Base-by-base conservation (phyloP, 2,888 invertebrate species). In the Philaethria dido region DNA sequence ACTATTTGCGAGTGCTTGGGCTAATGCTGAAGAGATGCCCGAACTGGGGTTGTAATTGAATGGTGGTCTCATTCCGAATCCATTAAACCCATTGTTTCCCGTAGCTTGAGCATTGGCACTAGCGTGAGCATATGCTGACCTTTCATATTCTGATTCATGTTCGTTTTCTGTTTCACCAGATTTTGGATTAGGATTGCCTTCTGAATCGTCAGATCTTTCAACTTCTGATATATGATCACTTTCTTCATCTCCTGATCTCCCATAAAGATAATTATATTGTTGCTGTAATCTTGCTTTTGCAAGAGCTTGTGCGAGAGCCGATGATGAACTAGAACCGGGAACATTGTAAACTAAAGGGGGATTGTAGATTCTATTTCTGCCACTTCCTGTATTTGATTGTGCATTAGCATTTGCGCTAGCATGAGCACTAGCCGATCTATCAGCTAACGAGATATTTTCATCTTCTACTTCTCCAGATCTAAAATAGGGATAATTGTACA, bases 141-240 rank as follows among this genome's bases (percentile, higher is more conserved):
- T 20, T 20, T 55, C 55, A 55, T 33, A 6, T 6, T 55, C 36
- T 33, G 29, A 33, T 33, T 16, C 33, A 33, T 8, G 2, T 16
- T 16, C 29, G 16, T 20, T 20, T 13, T 22, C n/a, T 36, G 14
- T 47, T 69, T 75, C 78, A 2, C 6, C 16, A 54, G 33, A 54
- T 18, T 55, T 36, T 36, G 36, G 29, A n/a, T 25, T 16, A 1
- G 29, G n/a, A 8, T 9, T 33, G 14, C 36, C 25, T 50, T 13
- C 25, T 22, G 18, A n/a, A n/a, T n/a, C n/a, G n/a, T n/a, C 6
- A 25, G 50, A 25, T 8, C 9, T 9, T 50, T 25, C 50, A 50
- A n/a, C 25, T 6, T 48, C 48, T 25, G 50, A 50, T 9, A 25
- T 2, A 5, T 50, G 25, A 25, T 50, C 25, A n/a, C 14, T 50